Percentiles rank a stretch among this genome's conserved stretches.
phyloP scores from a whole-genome alignment of 1,140 invertebrate species.

The Cyclargus thomasi region DNA sequence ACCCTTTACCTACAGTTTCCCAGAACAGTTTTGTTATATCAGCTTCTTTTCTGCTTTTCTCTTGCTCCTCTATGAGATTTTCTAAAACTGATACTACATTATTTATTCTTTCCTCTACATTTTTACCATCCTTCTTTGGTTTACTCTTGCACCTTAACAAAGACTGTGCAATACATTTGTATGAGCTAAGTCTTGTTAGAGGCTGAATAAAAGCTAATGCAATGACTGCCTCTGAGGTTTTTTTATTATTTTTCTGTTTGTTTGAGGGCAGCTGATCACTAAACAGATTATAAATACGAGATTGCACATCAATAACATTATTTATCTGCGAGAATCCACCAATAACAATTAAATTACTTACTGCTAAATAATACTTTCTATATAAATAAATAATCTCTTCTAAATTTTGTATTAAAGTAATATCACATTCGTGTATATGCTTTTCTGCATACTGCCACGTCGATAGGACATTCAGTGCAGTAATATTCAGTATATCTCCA shows the following conservation, averaged over 20 bases:
- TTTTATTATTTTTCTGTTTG: slow-evolving; percentile 76
- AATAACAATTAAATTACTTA: slow-evolving; percentile 85
- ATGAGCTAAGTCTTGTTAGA: slow-evolving; percentile 76
- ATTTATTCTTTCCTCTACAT: slow-evolving; percentile 60
- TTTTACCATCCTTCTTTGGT: slow-evolving; percentile 51
- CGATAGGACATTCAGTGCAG: slow-evolving; percentile 80
- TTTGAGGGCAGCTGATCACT: slow-evolving; percentile 74
- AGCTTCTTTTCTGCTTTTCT: slow-evolving; percentile 79
- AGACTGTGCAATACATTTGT: slow-evolving; percentile 73
- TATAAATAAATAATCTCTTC: slow-evolving; percentile 84
- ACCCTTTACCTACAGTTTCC: slow-evolving; percentile 80
- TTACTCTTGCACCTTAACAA: slow-evolving; percentile 59
- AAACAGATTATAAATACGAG: slow-evolving; percentile 77
- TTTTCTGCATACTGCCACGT: slow-evolving; percentile 80
- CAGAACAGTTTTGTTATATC: slow-evolving; percentile 85
- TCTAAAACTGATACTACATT: slow-evolving; percentile 78
- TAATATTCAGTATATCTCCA: slow-evolving; percentile 81
- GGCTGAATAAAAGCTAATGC: slow-evolving; percentile 77
- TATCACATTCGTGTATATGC: slow-evolving; percentile 79
- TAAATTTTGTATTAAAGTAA: slow-evolving; percentile 81
- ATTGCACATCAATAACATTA: slow-evolving; percentile 77
- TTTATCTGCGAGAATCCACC: slow-evolving; percentile 82
- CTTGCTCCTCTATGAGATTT: slow-evolving; percentile 77
- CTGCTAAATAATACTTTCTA: slow-evolving; percentile 81
- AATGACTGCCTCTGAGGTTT: slow-evolving; percentile 76